Conservation (phyloP, 2,113 vertebrate genomes). For the Sapayoa aenigma region DNA sequence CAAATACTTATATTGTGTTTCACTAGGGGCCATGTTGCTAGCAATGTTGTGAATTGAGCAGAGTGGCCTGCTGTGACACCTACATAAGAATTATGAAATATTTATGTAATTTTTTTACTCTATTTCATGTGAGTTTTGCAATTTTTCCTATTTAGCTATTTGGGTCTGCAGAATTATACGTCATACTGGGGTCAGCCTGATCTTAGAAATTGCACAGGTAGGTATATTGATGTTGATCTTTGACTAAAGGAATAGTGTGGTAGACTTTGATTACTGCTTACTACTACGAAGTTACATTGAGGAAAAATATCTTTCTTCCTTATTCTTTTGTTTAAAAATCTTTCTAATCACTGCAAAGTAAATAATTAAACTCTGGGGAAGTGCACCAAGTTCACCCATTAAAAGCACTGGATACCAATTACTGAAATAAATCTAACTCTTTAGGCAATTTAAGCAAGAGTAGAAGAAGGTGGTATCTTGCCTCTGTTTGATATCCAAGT, state of each 20-base stretch:
- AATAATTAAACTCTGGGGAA: neutral
- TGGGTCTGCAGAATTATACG: constrained; percentile 68
- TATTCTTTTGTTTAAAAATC: neutral
- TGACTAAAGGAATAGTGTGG: neutral
- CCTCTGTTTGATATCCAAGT: neutral
- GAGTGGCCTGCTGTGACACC: neutral
- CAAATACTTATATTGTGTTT: neutral
- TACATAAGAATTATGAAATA: neutral
- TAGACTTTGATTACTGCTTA: neutral
- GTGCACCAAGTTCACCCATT: neutral
- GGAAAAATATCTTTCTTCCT: neutral
- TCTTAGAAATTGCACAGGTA: constrained; percentile 82
- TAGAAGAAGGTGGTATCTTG: neutral
- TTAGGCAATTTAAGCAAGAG: neutral
- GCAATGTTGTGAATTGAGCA: neutral
- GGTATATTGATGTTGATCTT: constrained; percentile 28
- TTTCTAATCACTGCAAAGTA: neutral
- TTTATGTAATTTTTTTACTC: neutral
- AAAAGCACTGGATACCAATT: neutral
- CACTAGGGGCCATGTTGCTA: neutral
- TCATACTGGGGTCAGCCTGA: constrained; percentile 82
- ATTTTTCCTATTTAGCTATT: constrained; percentile 69
- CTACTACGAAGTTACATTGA: neutral
- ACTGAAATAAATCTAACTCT: neutral
- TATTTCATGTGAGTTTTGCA: neutral